Percentiles rank a stretch among this genome's conserved stretches.
These are phyloP conservation scores for Drosophila suzukii DNA, from an alignment of 1,140 invertebrate genomes.

Conservation along the genomic window DNA sequence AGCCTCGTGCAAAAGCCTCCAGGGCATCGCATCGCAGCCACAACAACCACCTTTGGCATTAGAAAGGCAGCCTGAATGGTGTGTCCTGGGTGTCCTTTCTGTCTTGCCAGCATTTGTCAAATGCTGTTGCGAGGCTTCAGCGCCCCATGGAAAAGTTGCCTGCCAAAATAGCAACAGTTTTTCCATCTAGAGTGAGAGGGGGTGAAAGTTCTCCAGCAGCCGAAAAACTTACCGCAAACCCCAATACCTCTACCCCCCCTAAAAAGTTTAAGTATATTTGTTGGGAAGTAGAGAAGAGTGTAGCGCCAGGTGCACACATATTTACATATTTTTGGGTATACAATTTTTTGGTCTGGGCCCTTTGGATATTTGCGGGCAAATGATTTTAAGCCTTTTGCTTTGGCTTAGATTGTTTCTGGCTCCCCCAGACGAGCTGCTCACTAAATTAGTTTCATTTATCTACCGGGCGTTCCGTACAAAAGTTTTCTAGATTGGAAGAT, in stretches of 20 bases:
- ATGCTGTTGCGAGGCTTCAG: conserved; percentile 68
- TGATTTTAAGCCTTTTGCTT: conserved; percentile 68
- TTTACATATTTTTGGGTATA: conserved; percentile 74
- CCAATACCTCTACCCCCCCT: not conserved
- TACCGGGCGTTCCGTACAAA: conserved; percentile 30
- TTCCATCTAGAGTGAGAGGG: conserved; percentile 3
- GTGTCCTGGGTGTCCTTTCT: conserved; percentile 22
- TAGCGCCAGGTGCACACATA: conserved; percentile 69
- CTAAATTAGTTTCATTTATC: conserved; percentile 82
- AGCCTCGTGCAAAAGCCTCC: conserved; percentile 69
- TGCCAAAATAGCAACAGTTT: conserved; percentile 78
- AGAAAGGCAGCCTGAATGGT: not conserved
- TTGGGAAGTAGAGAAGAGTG: not conserved
- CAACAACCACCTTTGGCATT: conserved; percentile 52
- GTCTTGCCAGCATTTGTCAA: conserved; percentile 74
- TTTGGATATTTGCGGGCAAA: conserved; percentile 66
- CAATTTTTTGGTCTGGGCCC: conserved; percentile 13
- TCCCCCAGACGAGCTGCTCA: conserved; percentile 52
- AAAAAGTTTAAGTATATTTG: conserved; percentile 72
- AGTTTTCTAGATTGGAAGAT: conserved; percentile 52
- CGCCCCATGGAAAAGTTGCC: conserved; percentile 41
- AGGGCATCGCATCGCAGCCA: conserved; percentile 52
- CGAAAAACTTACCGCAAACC: conserved; percentile 52
- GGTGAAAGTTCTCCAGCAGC: conserved; percentile 62
- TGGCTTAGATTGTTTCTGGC: conserved; percentile 57